Conservation (phyloP, 2,113 vertebrate genomes). For the Dendrocopos noguchii region DNA sequence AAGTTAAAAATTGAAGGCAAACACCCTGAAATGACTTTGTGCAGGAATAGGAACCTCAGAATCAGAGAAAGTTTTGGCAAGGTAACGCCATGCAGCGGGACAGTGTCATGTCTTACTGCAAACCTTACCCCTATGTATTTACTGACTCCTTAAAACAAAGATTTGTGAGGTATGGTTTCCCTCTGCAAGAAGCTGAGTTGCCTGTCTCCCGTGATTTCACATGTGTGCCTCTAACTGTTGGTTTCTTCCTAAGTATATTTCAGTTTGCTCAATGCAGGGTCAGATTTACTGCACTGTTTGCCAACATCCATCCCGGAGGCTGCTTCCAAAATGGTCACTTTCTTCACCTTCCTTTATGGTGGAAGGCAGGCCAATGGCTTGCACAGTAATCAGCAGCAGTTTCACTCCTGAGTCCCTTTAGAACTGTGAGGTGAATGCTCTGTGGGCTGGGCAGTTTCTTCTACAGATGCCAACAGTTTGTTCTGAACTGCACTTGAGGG, state of each 20-base stretch:
- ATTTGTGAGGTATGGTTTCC: neutral
- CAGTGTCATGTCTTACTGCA: neutral
- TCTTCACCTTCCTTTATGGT: neutral
- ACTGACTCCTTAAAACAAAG: neutral
- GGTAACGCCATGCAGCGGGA: neutral
- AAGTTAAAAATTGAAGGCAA: neutral
- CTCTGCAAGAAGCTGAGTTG: neutral
- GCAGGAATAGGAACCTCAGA: neutral
- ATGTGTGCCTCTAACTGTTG: neutral
- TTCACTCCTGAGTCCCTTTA: neutral
- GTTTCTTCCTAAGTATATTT: neutral
- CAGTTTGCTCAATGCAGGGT: neutral
- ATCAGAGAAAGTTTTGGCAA: neutral
- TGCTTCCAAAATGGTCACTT: neutral
- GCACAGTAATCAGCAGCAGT: neutral
- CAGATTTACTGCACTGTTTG: neutral
- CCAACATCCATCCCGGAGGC: neutral
- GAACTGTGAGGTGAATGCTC: neutral
- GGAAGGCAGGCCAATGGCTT: neutral
- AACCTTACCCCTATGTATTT: neutral
- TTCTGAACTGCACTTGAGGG: neutral
- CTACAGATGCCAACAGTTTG: neutral
- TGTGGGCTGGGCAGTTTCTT: neutral
- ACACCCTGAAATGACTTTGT: neutral
- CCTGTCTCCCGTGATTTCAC: neutral